A percentile compares a stretch with the other conserved stretches of the same genome.
Conservation (phyloP, 2,113 vertebrate species). For the Hippocampus guttulatus region DNA sequence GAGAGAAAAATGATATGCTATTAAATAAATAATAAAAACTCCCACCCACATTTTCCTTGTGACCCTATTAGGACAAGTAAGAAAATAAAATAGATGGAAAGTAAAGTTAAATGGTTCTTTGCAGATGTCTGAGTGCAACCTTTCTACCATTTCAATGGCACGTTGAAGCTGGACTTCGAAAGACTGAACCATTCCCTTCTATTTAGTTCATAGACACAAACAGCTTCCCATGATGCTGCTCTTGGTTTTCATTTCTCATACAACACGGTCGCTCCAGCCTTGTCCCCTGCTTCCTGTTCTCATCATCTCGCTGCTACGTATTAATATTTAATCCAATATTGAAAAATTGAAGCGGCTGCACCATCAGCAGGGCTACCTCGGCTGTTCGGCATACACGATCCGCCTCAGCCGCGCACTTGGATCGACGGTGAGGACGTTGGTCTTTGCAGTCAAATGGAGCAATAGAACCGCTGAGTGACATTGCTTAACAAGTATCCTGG, state of each 20-base stretch:
- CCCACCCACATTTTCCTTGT: no score
- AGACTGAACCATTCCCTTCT: not conserved
- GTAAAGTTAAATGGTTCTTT: no score
- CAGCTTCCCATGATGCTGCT: not conserved
- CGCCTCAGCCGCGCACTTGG: not conserved
- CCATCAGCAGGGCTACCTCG: constrained; percentile 75
- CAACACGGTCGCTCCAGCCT: constrained; percentile 43
- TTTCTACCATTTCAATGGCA: no score
- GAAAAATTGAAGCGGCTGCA: constrained; percentile 87
- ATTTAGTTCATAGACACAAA: not conserved
- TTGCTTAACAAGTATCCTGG: not conserved
- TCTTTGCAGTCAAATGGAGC: constrained; percentile 1
- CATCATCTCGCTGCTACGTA: constrained; percentile 84
- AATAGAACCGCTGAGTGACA: not conserved
- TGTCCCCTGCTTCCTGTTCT: constrained; percentile 76
- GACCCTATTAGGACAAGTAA: no score
- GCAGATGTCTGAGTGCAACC: no score
- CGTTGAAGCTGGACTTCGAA: no score
- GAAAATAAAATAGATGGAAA: no score
- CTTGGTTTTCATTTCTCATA: constrained; percentile 3
- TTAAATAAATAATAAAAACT: no score
- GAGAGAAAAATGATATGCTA: no score
- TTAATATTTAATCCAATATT: constrained; percentile 92
- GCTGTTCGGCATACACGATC: constrained; percentile 63
- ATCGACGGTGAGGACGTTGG: not conserved